Percentiles rank a stretch among this genome's conserved stretches.
These are phyloP conservation scores for Odobenus rosmarus DNA, from an alignment of 2,113 vertebrate genomes.

Conservation along the genomic window DNA sequence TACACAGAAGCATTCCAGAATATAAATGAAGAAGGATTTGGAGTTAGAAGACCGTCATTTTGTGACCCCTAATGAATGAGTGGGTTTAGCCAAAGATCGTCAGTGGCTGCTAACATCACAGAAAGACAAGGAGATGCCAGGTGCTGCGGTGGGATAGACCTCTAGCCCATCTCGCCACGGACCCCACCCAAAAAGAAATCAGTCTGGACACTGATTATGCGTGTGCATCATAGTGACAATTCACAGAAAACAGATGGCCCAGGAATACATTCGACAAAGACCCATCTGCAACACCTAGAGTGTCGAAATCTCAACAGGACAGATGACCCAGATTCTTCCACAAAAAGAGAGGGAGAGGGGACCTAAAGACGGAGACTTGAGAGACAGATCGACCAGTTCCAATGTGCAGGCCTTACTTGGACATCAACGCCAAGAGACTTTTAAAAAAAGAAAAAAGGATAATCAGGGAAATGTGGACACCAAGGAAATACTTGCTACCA, in stretches of 20 bases:
- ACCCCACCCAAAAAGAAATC: neutral
- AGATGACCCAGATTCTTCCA: neutral
- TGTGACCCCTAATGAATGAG: neutral
- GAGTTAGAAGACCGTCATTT: neutral
- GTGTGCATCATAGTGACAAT: fast-evolving
- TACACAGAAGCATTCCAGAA: neutral
- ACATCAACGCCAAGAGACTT: neutral
- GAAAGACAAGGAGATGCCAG: neutral
- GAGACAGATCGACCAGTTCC: neutral
- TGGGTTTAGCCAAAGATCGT: neutral
- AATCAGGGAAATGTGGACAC: neutral
- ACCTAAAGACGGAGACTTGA: neutral
- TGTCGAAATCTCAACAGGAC: neutral
- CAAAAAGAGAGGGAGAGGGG: neutral
- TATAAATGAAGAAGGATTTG: neutral
- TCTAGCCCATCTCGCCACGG: neutral
- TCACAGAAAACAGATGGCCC: neutral
- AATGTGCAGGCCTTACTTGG: fast-evolving
- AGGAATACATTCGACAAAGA: neutral
- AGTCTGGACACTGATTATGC: neutral
- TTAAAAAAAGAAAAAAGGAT: neutral
- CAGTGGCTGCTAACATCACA: neutral
- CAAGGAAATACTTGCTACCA: fast-evolving
- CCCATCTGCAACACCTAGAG: neutral
- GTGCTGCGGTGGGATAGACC: neutral